Evolutionary conservation across 2,113 vertebrate species (phyloP).

Genomic region (Corydoras maculifer): DNA sequence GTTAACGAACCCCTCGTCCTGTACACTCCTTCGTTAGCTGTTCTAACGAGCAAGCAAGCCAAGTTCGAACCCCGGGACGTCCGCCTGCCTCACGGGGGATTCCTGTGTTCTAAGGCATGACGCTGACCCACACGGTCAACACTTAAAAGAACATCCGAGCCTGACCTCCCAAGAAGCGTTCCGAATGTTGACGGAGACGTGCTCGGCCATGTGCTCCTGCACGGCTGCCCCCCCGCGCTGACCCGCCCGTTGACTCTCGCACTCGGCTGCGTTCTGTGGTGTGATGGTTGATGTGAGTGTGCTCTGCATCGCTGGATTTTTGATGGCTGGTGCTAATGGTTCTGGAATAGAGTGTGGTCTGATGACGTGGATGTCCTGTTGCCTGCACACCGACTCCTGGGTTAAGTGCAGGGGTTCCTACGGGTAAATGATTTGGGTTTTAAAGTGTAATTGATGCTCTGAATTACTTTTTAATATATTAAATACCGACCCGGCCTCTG

Average conservation of each 20-base stretch:
- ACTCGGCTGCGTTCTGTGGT: conserved; percentile 19
- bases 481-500: too few species aligned
- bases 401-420: too few species aligned
- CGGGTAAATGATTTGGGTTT: background rate
- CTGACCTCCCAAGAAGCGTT: conserved; percentile 35
- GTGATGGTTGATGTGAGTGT: conserved; percentile 14
- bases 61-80: background rate
- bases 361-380: background rate
- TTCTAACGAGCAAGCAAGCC: too few species aligned
- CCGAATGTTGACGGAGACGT: conserved; percentile 33
- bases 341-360: background rate
- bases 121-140: conserved; percentile 34
- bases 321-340: conserved; percentile 14
- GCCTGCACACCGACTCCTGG: too few species aligned
- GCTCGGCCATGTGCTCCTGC: conserved; percentile 37
- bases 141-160: conserved; percentile 23
- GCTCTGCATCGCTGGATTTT: conserved; percentile 10
- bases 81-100: conserved; percentile 25
- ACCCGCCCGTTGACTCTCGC: background rate
- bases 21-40: background rate
- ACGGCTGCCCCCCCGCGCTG: background rate
- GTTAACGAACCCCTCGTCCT: background rate
- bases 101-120: conserved; percentile 32
- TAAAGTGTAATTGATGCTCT: background rate
- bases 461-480: too few species aligned